Percentiles rank a stretch among this genome's conserved stretches.
These are phyloP conservation scores for Litoditis marina DNA, from an alignment of 2,888 invertebrate species.

Conservation along the genomic window DNA sequence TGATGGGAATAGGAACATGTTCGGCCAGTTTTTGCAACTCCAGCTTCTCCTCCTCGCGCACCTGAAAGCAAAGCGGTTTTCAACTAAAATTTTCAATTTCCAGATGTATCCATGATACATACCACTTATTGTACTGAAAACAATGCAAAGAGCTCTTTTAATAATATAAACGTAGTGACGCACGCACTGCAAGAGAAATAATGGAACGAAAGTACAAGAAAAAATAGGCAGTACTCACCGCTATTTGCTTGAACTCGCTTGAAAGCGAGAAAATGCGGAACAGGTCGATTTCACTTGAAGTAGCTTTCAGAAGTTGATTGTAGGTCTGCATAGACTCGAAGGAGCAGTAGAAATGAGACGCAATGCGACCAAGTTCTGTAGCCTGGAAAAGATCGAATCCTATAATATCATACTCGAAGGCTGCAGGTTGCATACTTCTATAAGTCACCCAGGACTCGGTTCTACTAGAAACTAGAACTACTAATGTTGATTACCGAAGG, in stretches of 20 bases:
- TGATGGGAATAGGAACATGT: conserved; percentile 95
- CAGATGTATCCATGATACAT: too few species aligned
- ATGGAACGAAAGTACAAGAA: neutral
- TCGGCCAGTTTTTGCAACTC: conserved; percentile 92
- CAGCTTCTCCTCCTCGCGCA: conserved; percentile 80
- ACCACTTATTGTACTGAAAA: too few species aligned
- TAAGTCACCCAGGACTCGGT: too few species aligned
- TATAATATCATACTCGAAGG: neutral
- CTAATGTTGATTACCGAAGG: neutral
- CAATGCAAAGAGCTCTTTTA: too few species aligned
- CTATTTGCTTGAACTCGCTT: conserved; percentile 78
- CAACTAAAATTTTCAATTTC: neutral
- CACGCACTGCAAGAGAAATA: neutral
- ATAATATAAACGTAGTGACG: too few species aligned
- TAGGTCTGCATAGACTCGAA: conserved; percentile 94
- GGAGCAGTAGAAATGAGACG: conserved; percentile 96
- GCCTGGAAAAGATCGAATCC: conserved; percentile 70
- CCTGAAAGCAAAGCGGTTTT: conserved; percentile 69
- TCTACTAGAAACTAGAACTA: neutral
- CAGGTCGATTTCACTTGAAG: conserved; percentile 92
- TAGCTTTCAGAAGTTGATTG: conserved; percentile 91
- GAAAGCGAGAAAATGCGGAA: conserved; percentile 97
- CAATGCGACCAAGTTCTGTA: conserved; percentile 92
- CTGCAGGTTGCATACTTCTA: too few species aligned
- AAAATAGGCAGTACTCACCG: conserved; percentile 66